Percentiles rank a stretch among this genome's conserved stretches.
phyloP scores from a whole-genome alignment of 2,797 vertebrate genomes.

The Numenius phaeopus region DNA sequence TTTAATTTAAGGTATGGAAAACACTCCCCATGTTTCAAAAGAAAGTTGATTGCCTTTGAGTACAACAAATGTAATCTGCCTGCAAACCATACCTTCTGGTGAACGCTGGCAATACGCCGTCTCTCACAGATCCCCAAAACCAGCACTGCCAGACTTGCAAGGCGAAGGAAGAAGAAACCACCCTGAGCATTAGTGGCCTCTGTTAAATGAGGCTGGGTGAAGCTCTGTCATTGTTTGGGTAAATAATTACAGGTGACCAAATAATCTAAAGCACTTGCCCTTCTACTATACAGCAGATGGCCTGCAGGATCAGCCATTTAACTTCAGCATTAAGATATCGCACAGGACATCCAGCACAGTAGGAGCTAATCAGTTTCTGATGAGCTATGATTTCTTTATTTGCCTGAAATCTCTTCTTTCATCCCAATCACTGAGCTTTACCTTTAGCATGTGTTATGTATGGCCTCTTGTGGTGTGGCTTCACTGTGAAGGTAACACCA shows the following conservation, averaged over 20 bases:
- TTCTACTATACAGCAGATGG: not conserved
- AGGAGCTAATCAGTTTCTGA: not conserved
- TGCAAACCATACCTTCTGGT: not conserved
- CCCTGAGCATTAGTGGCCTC: not conserved
- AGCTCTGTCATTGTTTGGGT: not conserved
- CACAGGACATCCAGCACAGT: not conserved
- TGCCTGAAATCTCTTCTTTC: not conserved
- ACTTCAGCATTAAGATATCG: not conserved
- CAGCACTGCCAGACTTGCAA: not conserved
- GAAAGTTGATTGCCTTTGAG: not conserved
- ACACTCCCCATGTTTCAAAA: not conserved
- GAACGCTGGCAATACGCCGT: rapidly evolving
- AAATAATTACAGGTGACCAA: not conserved
- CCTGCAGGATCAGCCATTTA: not conserved
- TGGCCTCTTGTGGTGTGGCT: not conserved
- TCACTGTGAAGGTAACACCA: not conserved
- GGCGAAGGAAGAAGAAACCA: not conserved
- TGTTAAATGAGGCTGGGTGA: not conserved
- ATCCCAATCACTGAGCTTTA: not conserved
- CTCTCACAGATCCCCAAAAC: not conserved
- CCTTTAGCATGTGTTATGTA: not conserved
- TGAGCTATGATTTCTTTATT: not conserved
- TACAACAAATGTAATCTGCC: not conserved
- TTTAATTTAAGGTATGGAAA: slow-evolving; percentile 50
- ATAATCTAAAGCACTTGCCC: not conserved